A percentile compares a stretch with the other conserved stretches of the same genome.
Conservation (phyloP, 2,113 vertebrate genomes). For the Jacana jacana region DNA sequence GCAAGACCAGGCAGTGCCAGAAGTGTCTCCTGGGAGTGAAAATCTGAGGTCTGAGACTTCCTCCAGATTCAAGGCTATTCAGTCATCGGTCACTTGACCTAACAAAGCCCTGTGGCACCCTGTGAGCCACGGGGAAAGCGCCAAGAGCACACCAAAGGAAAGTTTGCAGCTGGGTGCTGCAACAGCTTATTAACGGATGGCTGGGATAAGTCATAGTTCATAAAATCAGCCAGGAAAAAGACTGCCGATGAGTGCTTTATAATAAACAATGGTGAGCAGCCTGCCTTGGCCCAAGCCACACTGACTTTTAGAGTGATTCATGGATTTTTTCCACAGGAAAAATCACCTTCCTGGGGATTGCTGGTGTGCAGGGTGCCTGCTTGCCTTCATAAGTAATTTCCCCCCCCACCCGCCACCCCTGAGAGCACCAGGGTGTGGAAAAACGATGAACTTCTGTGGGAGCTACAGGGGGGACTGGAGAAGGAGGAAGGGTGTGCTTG, state of each 20-base stretch:
- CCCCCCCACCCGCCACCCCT: neutral
- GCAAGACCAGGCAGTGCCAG: neutral
- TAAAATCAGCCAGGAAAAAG: neutral
- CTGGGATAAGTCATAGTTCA: constrained; percentile 55
- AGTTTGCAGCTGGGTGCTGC: neutral
- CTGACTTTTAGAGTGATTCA: constrained; percentile 27
- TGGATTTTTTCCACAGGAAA: constrained; percentile 31
- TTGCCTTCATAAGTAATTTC: constrained; percentile 41
- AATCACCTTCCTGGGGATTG: neutral
- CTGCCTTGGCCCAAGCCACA: constrained; percentile 1
- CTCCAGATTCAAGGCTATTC: constrained; percentile 27
- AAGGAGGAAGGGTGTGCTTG: constrained; percentile 16
- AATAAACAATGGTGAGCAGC: neutral
- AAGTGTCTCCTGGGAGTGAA: neutral
- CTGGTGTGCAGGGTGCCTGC: neutral
- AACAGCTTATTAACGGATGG: neutral
- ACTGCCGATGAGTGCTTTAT: constrained; percentile 7
- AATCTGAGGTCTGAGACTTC: neutral
- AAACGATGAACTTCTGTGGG: neutral
- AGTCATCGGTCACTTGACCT: constrained; percentile 28
- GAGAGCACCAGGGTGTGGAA: neutral
- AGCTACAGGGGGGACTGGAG: neutral
- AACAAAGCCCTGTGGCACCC: neutral
- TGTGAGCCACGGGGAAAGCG: neutral
- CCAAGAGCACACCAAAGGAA: neutral